These are phyloP conservation scores for Musca vetustissima DNA, from an alignment of 1,140 invertebrate genomes.

Conservation along the genomic window DNA sequence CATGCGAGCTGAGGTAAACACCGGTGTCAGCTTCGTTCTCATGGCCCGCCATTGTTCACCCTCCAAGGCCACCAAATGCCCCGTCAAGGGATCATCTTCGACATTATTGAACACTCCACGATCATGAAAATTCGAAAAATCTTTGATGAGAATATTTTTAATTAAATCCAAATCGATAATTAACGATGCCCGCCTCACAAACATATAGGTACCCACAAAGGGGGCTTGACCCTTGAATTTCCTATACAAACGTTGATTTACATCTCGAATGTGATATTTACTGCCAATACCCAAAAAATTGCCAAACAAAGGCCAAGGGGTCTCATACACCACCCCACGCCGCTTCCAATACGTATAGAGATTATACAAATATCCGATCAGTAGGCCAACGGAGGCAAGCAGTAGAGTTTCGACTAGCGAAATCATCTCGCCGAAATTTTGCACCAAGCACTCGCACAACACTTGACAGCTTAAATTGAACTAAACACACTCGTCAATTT, in stretches of 20 bases:
- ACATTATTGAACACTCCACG: conserved; percentile 57
- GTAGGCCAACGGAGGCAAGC: too few relatives aligned
- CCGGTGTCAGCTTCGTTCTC: conserved; percentile 59
- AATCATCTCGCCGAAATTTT: too few relatives aligned
- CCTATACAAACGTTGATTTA: conserved; percentile 32
- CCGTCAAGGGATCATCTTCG: conserved; percentile 57
- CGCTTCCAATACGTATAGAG: conserved; percentile 29
- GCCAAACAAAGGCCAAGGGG: conserved; percentile 23
- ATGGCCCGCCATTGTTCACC: conserved; percentile 61
- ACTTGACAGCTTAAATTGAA: too few relatives aligned
- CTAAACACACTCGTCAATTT: too few relatives aligned
- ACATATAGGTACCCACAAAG: conserved; percentile 44
- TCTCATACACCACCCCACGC: conserved; percentile 26
- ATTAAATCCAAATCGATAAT: conserved; percentile 61
- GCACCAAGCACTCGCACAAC: too few relatives aligned
- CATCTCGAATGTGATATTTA: conserved; percentile 33
- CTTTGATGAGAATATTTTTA: conserved; percentile 63
- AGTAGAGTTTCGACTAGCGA: too few relatives aligned
- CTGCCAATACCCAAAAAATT: conserved; percentile 20
- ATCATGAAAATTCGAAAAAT: conserved; percentile 61
- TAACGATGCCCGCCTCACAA: conserved; percentile 34
- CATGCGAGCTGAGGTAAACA: conserved; percentile 64
- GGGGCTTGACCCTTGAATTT: conserved; percentile 37
- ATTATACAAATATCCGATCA: not conserved
- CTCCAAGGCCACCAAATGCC: conserved; percentile 56